Base-by-base conservation (phyloP, 2,113 vertebrate species). In the Alosa alosa region DNA sequence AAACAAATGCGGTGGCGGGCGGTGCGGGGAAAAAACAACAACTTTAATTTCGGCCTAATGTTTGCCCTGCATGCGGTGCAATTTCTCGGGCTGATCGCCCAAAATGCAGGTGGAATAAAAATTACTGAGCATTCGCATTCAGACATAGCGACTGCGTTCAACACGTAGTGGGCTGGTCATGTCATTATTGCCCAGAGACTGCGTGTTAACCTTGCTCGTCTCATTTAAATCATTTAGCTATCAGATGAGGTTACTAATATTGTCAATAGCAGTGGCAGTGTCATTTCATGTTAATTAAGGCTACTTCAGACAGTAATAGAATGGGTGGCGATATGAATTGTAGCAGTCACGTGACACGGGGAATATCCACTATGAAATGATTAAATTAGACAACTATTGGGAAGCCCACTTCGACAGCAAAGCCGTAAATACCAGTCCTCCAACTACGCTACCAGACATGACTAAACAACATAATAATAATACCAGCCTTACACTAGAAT, bases 1-100 rank as follows among this genome's bases (percentile, higher is more conserved):
- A 86, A 87, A 88, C 78, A 89, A 82, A 90, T 84, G 75, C 87
- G 52, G 86, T 18, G 82, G 39, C 84, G 45, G 75, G 36, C 46
- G 86, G 50, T 22, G 44, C 39, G n/a, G 72, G 72, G 72, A 31
- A 41, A n/a, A 85, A 83, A 82, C 78, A 78, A 84, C 49, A 78
- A 84, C 72, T 88, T 88, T 88, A 60, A 83, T 31, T 83, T 49
- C 68, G 81, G 20, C 10, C 78, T 85, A 25, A 60, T 84, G 81
- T 84, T 82, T 84, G 36, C 78, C 50, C 15, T 52, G 83, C 41
- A 84, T 81, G 25, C 81, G 49, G 18, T 81, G 72, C 57, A 78
- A 86, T 81, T 82, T 18, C n/a, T 81, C 81, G 46, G 68, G 72
- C 72, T 17, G 36, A 5, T 78, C 72, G 72, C 72, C 72, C 39